phyloP scores from a whole-genome alignment of 2,797 vertebrate species.

The Chaenodraco wilsoni region DNA sequence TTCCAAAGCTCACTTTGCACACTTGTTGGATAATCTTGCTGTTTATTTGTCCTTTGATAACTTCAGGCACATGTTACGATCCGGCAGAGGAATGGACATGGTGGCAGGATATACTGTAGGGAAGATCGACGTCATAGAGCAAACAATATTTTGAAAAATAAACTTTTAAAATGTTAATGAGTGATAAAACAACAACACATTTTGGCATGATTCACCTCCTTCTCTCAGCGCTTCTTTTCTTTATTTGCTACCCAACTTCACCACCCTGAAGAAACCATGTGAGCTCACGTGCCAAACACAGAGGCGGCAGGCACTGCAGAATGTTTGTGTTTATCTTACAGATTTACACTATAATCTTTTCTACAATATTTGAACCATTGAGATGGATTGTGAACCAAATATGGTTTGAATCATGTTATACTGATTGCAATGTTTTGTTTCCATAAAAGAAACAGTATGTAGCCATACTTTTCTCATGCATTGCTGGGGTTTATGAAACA shows the following conservation, averaged over 20 bases:
- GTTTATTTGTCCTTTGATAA: constrained; percentile 41
- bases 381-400: constrained; percentile 43
- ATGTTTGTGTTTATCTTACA: constrained; percentile 63
- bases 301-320: constrained; percentile 33
- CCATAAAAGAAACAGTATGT: constrained; percentile 43
- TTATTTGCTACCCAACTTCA: constrained; percentile 3
- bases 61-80: background rate
- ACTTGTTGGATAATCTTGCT: constrained; percentile 23
- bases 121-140: background rate
- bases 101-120: background rate
- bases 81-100: background rate
- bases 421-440: constrained; percentile 56
- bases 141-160: background rate
- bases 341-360: constrained; percentile 57
- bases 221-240: background rate
- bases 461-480: constrained; percentile 21
- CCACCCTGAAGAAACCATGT: constrained; percentile 10
- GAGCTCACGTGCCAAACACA: constrained; percentile 31
- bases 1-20: constrained; percentile 15
- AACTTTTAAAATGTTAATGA: background rate
- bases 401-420: constrained; percentile 43
- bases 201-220: background rate
- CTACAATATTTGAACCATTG: constrained; percentile 48
- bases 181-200: background rate
- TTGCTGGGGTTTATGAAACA: constrained; percentile 37